These are phyloP conservation scores for Griposia aprilina DNA, from an alignment of 2,888 invertebrate genomes.

Conservation along the genomic window DNA sequence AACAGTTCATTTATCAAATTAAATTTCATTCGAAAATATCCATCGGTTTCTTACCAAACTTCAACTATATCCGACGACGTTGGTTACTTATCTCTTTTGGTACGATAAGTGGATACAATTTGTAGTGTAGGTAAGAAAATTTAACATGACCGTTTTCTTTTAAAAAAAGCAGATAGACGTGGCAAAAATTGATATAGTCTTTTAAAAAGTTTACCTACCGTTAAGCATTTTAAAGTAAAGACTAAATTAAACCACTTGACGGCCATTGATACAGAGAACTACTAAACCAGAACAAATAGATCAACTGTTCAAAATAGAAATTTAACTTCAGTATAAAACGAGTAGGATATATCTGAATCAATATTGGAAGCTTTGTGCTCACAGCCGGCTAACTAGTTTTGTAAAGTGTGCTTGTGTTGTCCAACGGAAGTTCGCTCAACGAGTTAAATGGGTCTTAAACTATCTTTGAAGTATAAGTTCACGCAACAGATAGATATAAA, in stretches of 20 bases:
- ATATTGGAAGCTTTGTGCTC: constrained; percentile 48
- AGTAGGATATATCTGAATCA: constrained; percentile 52
- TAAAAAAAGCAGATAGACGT: no score
- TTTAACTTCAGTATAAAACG: constrained; percentile 33
- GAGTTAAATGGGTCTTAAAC: constrained; percentile 56
- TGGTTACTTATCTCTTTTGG: neutral
- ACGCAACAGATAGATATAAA: constrained; percentile 49
- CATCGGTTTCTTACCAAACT: no score
- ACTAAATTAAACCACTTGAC: neutral
- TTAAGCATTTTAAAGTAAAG: neutral
- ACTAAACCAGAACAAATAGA: constrained; percentile 20
- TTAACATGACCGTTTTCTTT: no score
- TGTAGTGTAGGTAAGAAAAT: neutral
- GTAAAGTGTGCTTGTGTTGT: constrained; percentile 59
- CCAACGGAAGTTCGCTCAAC: constrained; percentile 53
- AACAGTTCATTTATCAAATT: no score
- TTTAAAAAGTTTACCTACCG: no score
- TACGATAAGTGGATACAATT: neutral
- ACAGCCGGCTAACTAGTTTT: constrained; percentile 57
- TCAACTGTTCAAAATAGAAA: constrained; percentile 40
- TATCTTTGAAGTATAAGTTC: constrained; percentile 47
- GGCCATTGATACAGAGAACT: constrained; percentile 2
- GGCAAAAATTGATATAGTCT: no score
- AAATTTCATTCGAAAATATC: no score
- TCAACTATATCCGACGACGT: no score